Conservation (phyloP, 2,888 invertebrate species). For the Idaea aversata region DNA sequence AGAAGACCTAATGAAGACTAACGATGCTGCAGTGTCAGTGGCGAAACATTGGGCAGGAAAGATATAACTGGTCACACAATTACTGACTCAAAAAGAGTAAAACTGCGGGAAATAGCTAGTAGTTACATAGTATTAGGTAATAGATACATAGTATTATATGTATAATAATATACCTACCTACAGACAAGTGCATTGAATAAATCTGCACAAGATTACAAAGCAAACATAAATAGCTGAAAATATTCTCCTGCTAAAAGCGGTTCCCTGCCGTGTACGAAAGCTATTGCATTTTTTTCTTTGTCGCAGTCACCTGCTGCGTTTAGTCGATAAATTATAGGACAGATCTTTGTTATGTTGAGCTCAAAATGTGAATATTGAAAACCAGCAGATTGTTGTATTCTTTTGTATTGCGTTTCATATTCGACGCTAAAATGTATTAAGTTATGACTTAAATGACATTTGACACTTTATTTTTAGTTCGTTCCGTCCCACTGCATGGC, state of each 20-base stretch:
- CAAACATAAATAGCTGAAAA: constrained; percentile 1
- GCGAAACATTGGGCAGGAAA: too few species aligned
- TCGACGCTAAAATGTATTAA: neutral
- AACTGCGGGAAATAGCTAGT: neutral
- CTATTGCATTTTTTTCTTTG: constrained; percentile 32
- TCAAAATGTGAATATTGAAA: constrained; percentile 18
- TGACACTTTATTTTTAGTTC: too few species aligned
- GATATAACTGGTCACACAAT: too few species aligned
- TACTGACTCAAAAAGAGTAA: too few species aligned
- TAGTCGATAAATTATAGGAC: constrained; percentile 46
- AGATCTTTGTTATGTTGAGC: constrained; percentile 33
- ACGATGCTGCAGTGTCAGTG: too few species aligned
- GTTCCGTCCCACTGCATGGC: too few species aligned
- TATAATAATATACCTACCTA: too few species aligned
- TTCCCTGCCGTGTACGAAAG: constrained; percentile 16
- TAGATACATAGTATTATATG: too few species aligned
- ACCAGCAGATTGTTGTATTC: neutral
- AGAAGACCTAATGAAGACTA: too few species aligned
- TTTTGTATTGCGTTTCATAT: neutral
- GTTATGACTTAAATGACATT: neutral
- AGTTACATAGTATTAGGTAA: neutral
- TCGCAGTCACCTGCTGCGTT: constrained; percentile 52
- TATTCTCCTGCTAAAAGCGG: constrained; percentile 1
- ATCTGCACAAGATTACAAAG: neutral
- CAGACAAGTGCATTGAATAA: neutral